Evolutionary conservation across 1,140 invertebrate genomes (phyloP).

Genomic region (Cheumatopsyche charites): DNA sequence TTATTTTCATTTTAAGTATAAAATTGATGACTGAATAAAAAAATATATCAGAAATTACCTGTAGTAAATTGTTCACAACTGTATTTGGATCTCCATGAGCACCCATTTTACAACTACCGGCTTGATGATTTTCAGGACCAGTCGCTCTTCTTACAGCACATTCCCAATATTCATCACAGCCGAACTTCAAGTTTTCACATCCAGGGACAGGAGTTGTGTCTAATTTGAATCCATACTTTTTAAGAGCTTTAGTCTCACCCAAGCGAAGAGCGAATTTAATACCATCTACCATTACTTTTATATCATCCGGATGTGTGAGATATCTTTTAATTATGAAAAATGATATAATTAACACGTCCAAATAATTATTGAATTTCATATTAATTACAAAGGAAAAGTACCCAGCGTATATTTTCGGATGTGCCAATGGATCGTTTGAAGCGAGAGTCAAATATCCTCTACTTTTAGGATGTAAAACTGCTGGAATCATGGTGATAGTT

Average conservation of each 20-base stretch:
- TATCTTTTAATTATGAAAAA: constrained; percentile 51
- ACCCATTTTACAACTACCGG: constrained; percentile 83
- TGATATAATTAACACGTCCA: too few species aligned
- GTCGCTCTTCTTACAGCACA: constrained; percentile 78
- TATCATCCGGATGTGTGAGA: constrained; percentile 67
- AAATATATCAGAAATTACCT: constrained; percentile 50
- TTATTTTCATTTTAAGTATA: background rate
- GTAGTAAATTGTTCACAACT: constrained; percentile 74
- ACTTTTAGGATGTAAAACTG: constrained; percentile 79
- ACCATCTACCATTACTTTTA: constrained; percentile 75
- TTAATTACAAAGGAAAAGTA: constrained; percentile 45
- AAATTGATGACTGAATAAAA: too few species aligned
- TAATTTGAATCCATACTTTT: constrained; percentile 73
- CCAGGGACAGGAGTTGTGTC: constrained; percentile 73
- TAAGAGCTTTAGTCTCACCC: constrained; percentile 70
- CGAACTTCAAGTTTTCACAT: constrained; percentile 74
- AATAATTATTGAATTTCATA: background rate
- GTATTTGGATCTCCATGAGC: constrained; percentile 68
- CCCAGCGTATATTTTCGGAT: constrained; percentile 61
- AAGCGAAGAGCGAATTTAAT: constrained; percentile 73
- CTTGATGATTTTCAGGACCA: constrained; percentile 84
- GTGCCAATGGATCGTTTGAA: constrained; percentile 72
- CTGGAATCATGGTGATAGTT: constrained; percentile 67
- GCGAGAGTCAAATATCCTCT: constrained; percentile 75
- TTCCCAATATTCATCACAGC: constrained; percentile 80